Percentiles rank a stretch among this genome's conserved stretches.
Conservation (phyloP, 2,888 invertebrate genomes). For the Agonopterix alstromeriana region DNA sequence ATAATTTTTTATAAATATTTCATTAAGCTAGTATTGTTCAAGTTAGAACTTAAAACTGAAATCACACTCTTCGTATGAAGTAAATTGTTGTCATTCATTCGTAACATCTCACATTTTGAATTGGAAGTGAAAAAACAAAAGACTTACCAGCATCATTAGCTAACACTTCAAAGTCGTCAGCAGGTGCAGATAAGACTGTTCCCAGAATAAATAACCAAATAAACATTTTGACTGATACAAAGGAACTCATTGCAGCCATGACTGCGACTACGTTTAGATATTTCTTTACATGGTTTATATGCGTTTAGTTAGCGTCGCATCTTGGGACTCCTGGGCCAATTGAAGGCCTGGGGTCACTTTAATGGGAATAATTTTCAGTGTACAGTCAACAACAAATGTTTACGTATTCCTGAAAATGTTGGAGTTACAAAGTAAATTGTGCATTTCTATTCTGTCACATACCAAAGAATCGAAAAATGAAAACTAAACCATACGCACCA, state of each 20-base stretch:
- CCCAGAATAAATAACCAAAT: conserved; percentile 35
- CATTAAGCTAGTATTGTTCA: too few species aligned
- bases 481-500: too few species aligned
- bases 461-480: too few species aligned
- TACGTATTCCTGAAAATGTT: too few species aligned
- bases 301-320: conserved; percentile 38
- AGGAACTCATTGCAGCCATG: conserved; percentile 13
- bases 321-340: conserved; percentile 54
- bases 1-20: too few species aligned
- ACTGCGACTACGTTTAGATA: conserved; percentile 30
- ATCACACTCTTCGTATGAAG: too few species aligned
- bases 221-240: conserved; percentile 25
- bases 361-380: conserved; percentile 27
- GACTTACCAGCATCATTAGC: conserved; percentile 41
- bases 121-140: too few species aligned
- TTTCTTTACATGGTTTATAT: conserved; percentile 47
- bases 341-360: conserved; percentile 44
- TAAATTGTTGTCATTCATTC: too few species aligned
- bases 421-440: too few species aligned
- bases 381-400: conserved; percentile 36
- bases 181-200: conserved; percentile 27
- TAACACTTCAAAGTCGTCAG: conserved; percentile 41
- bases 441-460: too few species aligned
- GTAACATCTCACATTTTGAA: too few species aligned
- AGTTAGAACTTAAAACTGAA: too few species aligned